These are phyloP conservation scores for Proteles cristata DNA, from an alignment of 2,113 vertebrate species.

Conservation along the genomic window DNA sequence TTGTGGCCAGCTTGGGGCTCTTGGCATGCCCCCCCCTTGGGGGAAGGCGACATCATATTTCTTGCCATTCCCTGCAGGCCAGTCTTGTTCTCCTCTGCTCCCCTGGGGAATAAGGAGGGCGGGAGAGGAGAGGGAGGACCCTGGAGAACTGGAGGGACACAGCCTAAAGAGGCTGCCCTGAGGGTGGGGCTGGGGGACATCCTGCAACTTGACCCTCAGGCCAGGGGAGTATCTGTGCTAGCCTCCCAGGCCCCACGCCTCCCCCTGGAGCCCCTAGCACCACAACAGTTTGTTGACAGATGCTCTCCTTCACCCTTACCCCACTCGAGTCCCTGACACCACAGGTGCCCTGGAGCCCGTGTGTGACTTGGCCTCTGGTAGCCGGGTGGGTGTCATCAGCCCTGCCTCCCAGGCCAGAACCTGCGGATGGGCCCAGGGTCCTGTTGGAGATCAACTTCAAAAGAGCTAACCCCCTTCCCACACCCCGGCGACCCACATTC, in stretches of 20 bases:
- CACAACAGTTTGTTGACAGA: constrained; percentile 33
- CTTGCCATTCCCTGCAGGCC: neutral
- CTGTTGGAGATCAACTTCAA: constrained; percentile 70
- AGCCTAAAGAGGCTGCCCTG: constrained; percentile 30
- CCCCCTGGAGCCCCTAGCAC: neutral
- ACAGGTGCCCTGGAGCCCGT: neutral
- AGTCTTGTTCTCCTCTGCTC: neutral
- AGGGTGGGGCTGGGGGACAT: neutral
- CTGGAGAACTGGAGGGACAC: neutral
- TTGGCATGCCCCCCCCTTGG: neutral
- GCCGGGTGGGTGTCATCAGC: constrained; percentile 40
- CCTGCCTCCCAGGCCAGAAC: constrained; percentile 53
- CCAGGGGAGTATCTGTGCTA: neutral
- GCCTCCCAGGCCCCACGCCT: neutral
- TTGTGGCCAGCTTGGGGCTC: neutral
- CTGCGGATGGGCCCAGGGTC: constrained; percentile 64
- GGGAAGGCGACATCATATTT: neutral
- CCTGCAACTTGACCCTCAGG: neutral
- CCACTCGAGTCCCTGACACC: neutral
- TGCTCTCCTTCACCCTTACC: neutral
- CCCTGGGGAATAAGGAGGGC: neutral
- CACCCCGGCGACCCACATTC: constrained; percentile 5
- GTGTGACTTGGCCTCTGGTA: constrained; percentile 38
- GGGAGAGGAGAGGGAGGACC: constrained; percentile 29
- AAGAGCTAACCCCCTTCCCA: constrained; percentile 75